Conservation (phyloP, 2,888 invertebrate species). For the Aporophyla lueneburgensis region DNA sequence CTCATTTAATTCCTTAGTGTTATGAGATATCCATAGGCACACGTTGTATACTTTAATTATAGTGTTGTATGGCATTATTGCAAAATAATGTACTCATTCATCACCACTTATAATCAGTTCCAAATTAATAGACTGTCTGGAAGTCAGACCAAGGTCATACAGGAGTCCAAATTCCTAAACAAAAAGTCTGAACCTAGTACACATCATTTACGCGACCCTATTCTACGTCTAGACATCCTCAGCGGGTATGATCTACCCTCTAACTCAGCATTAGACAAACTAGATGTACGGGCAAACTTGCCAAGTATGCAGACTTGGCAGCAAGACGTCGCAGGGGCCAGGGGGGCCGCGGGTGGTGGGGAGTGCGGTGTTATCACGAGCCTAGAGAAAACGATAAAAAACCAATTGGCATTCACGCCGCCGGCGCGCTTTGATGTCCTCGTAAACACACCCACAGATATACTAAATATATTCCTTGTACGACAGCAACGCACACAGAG, state of each 20-base stretch:
- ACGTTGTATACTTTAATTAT: too few species aligned
- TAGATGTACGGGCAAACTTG: constrained; percentile 46
- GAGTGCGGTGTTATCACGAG: constrained; percentile 68
- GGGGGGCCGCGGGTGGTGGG: constrained; percentile 29
- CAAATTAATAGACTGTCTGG: background rate
- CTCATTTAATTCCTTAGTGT: too few species aligned
- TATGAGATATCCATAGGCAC: too few species aligned
- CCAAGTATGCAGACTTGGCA: constrained; percentile 55
- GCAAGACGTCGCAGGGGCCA: constrained; percentile 39
- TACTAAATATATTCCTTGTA: constrained; percentile 34
- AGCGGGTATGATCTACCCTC: constrained; percentile 20
- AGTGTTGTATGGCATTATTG: background rate
- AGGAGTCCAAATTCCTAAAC: background rate
- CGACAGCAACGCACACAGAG: constrained; percentile 37
- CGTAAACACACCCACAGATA: constrained; percentile 70
- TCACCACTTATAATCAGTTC: background rate
- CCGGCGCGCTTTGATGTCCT: constrained; percentile 81
- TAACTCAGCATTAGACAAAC: constrained; percentile 53
- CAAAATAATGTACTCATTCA: background rate
- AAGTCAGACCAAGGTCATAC: too few species aligned
- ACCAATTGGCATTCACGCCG: constrained; percentile 83
- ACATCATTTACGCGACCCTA: background rate
- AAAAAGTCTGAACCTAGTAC: background rate
- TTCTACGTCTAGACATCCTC: constrained; percentile 26
- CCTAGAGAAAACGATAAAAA: constrained; percentile 85